Evolutionary conservation across 2,113 vertebrate genomes (phyloP).

Genomic region (Salvelinus fontinalis): DNA sequence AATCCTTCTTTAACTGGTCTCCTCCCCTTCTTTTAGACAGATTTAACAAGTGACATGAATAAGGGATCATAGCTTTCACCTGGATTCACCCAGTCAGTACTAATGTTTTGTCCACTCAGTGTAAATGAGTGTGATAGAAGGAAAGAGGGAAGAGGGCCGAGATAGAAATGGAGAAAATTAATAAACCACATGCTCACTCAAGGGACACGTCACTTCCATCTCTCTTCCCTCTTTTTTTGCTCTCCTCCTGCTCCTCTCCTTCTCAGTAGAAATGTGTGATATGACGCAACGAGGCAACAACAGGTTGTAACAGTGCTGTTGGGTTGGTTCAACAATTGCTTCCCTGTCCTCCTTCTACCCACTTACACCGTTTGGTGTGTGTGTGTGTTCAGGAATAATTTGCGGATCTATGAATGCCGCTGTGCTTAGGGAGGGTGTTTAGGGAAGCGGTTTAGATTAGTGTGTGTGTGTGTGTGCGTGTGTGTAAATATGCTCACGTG

Average conservation of each 20-base stretch:
- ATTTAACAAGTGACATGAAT: no score
- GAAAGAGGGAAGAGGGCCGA: slow-evolving; percentile 26
- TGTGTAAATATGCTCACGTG: not conserved
- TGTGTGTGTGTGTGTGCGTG: slow-evolving; percentile 1
- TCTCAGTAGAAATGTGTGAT: slow-evolving; percentile 34
- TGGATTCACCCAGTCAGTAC: no score
- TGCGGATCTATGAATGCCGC: slow-evolving; percentile 40
- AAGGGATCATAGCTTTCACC: no score
- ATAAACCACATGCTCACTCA: slow-evolving; percentile 50
- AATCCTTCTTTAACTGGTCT: no score
- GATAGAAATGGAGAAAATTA: slow-evolving; percentile 43
- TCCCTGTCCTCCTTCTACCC: not conserved
- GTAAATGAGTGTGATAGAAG: slow-evolving; percentile 3
- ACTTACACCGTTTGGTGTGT: not conserved
- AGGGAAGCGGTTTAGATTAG: slow-evolving; percentile 62
- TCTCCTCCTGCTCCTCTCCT: slow-evolving; percentile 14
- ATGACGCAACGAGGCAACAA: slow-evolving; percentile 68
- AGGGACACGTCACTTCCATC: slow-evolving; percentile 36
- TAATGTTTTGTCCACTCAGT: no score
- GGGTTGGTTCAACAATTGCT: slow-evolving; percentile 39
- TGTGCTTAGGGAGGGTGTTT: slow-evolving; percentile 53
- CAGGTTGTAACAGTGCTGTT: slow-evolving; percentile 60
- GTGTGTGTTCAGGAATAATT: not conserved
- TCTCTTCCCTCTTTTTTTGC: slow-evolving; percentile 13
- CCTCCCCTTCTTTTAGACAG: no score